Evolutionary conservation across 2,888 invertebrate genomes (phyloP).

Genomic region (Drosophila prostipennis): DNA sequence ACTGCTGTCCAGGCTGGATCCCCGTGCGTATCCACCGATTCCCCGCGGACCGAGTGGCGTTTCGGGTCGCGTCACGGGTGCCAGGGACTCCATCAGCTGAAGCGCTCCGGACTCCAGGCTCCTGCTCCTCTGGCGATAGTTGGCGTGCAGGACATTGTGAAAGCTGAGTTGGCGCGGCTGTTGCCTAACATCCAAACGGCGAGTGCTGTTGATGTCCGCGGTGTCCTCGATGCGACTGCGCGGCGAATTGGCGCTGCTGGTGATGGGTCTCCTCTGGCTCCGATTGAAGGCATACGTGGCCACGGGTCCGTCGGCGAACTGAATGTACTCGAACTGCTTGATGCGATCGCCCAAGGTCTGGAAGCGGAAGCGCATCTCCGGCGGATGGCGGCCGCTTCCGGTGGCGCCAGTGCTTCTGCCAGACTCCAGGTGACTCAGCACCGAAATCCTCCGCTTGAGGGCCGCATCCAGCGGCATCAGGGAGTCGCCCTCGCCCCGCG

Average conservation of each 20-base stretch:
- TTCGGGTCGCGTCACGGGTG: neutral
- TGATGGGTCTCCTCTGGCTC: neutral
- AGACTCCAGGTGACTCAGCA: neutral
- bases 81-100: neutral
- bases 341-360: slow-evolving; percentile 54
- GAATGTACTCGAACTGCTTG: slow-evolving; percentile 50
- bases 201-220: too few species aligned
- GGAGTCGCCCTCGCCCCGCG: slow-evolving; percentile 3
- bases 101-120: neutral
- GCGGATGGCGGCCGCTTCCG: slow-evolving; percentile 1
- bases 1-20: slow-evolving; percentile 7
- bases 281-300: slow-evolving; percentile 47
- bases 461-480: slow-evolving; percentile 58
- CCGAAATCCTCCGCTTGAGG: slow-evolving; percentile 46
- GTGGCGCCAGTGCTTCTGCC: too few species aligned
- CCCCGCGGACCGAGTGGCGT: neutral
- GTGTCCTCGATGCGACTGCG: neutral
- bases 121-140: slow-evolving; percentile 48
- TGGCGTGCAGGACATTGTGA: slow-evolving; percentile 54
- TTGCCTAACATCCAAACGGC: neutral
- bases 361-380: slow-evolving; percentile 19
- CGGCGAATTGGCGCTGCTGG: neutral
- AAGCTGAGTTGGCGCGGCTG: slow-evolving; percentile 21
- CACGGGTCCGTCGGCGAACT: slow-evolving; percentile 64
- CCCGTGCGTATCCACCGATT: neutral